phyloP scores from a whole-genome alignment of 1,140 invertebrate species.

The Aphaenogaster ashmeadi region DNA sequence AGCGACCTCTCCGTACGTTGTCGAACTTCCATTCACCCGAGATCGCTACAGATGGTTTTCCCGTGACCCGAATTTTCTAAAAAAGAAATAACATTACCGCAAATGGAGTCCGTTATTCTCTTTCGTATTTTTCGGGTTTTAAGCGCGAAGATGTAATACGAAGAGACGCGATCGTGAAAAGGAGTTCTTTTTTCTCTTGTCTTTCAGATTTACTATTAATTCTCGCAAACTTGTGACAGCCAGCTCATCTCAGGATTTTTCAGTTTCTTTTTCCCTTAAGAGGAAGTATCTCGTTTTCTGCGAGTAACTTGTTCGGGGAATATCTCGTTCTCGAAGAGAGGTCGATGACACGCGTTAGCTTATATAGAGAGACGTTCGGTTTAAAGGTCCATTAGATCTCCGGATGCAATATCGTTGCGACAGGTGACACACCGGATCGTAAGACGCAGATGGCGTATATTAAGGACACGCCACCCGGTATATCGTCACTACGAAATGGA shows the following conservation, averaged over 20 bases:
- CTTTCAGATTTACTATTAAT: background rate
- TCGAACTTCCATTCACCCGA: background rate
- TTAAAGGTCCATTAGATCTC: slow-evolving; percentile 81
- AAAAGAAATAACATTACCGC: background rate
- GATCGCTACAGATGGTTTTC: slow-evolving; percentile 24
- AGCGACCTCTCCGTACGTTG: background rate
- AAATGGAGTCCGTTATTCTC: background rate
- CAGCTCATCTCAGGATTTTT: background rate
- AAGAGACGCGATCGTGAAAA: background rate
- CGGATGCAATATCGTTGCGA: slow-evolving; percentile 79
- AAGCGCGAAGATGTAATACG: background rate
- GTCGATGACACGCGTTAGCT: slow-evolving; percentile 63
- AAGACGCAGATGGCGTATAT: slow-evolving; percentile 82
- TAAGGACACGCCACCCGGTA: slow-evolving; percentile 80
- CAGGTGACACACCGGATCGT: slow-evolving; percentile 80
- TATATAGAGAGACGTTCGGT: slow-evolving; percentile 75
- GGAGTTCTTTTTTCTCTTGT: background rate
- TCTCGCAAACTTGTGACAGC: background rate
- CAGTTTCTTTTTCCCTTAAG: background rate
- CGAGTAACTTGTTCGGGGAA: slow-evolving; percentile 35
- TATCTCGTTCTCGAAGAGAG: slow-evolving; percentile 35
- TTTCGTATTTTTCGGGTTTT: background rate
- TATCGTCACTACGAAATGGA: slow-evolving; percentile 64
- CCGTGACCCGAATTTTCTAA: slow-evolving; percentile 18
- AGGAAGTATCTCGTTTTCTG: slow-evolving; percentile 33